A percentile compares a stretch with the other conserved stretches of the same genome.
phyloP scores from a whole-genome alignment of 2,888 invertebrate species.

The Drosophila macrospina region DNA sequence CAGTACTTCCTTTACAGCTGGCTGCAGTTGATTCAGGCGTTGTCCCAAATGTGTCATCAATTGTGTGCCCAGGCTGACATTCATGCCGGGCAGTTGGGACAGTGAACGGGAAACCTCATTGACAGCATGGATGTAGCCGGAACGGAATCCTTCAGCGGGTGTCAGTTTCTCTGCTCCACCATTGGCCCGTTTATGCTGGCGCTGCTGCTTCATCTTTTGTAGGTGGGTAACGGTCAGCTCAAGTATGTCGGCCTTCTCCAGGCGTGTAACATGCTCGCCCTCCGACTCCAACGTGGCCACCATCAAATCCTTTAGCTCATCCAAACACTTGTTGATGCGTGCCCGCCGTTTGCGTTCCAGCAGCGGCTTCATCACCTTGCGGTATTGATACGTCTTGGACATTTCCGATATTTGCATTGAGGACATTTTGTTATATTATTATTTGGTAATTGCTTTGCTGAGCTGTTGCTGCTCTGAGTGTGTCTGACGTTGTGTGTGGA shows the following conservation, averaged over 20 bases:
- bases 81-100: constrained; percentile 94
- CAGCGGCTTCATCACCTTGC: constrained; percentile 98
- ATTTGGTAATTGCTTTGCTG: constrained; percentile 38
- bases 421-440: constrained; percentile 70
- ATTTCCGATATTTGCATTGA: constrained; percentile 85
- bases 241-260: constrained; percentile 96
- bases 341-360: constrained; percentile 95
- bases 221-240: constrained; percentile 95
- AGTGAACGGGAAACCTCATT: constrained; percentile 94
- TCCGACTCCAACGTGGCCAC: constrained; percentile 89
- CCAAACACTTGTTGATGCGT: constrained; percentile 95
- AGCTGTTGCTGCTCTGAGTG: constrained; percentile 71
- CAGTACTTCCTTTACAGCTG: constrained; percentile 75
- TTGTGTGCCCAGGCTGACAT: constrained; percentile 93
- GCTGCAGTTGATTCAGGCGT: constrained; percentile 88
- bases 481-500: constrained; percentile 73
- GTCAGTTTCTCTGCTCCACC: constrained; percentile 86
- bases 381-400: constrained; percentile 96
- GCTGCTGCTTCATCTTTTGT: constrained; percentile 91
- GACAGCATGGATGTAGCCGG: constrained; percentile 95
- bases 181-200: constrained; percentile 71
- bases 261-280: constrained; percentile 94
- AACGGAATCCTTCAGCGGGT: constrained; percentile 93
- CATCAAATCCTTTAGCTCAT: constrained; percentile 95
- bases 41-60: constrained; percentile 96